Conservation (phyloP, 2,113 vertebrate genomes). For the Barnardius zonarius region DNA sequence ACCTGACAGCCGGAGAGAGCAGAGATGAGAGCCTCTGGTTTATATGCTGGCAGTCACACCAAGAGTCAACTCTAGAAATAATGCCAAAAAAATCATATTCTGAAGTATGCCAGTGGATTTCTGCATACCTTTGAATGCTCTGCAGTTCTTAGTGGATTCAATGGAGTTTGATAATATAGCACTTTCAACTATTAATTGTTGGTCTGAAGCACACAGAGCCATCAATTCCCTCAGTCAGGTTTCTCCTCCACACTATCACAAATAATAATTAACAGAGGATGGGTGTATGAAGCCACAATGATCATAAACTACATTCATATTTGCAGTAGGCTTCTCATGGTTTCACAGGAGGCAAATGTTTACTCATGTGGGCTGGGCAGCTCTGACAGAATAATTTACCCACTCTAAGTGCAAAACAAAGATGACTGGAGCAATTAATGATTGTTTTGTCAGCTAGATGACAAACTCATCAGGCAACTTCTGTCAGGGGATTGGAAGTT, state of each 20-base stretch:
- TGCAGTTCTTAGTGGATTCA: background rate
- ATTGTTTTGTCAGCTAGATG: slow-evolving; percentile 1
- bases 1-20: background rate
- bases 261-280: background rate
- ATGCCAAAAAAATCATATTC: background rate
- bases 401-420: background rate
- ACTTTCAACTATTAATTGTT: background rate
- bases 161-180: background rate
- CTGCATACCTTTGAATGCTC: background rate
- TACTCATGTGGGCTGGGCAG: background rate
- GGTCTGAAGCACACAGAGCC: background rate
- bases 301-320: background rate
- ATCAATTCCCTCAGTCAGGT: background rate
- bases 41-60: background rate
- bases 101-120: background rate
- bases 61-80: background rate
- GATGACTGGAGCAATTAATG: background rate
- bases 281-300: background rate
- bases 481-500: background rate
- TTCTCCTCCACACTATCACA: background rate
- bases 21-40: background rate
- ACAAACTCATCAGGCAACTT: background rate
- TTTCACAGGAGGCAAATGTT: background rate
- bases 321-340: background rate
- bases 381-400: background rate